Evolutionary conservation across 1,140 invertebrate genomes (phyloP).

Genomic region (Nautilus pompilius): DNA sequence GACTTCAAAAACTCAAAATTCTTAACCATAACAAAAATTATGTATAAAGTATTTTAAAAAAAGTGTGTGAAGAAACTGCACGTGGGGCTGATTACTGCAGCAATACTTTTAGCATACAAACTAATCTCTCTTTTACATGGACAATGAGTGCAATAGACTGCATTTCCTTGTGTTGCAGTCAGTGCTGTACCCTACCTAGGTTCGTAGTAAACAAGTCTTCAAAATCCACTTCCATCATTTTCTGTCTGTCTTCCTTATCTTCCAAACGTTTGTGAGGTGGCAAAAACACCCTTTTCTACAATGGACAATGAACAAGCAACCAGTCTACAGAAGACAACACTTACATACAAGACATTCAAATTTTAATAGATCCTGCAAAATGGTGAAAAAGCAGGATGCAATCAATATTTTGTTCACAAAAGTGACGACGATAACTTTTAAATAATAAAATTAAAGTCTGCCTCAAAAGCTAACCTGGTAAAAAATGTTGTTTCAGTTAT

Average conservation of each 20-base stretch:
- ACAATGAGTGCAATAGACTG: neutral
- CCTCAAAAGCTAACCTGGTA: too few species aligned
- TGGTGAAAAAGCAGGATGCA: too few species aligned
- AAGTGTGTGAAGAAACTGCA: neutral
- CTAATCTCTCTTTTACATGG: neutral
- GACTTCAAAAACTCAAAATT: too few species aligned
- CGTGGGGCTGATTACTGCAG: neutral
- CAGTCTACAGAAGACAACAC: too few species aligned
- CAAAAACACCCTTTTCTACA: constrained; percentile 50
- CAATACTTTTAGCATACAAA: neutral
- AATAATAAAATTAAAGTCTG: too few species aligned
- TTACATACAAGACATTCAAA: too few species aligned
- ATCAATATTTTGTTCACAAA: too few species aligned
- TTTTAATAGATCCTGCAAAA: too few species aligned
- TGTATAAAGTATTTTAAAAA: neutral
- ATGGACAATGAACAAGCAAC: too few species aligned
- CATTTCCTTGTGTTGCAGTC: neutral
- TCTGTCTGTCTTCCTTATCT: constrained; percentile 43
- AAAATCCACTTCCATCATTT: constrained; percentile 46
- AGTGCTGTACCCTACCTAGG: constrained; percentile 25
- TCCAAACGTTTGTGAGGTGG: constrained; percentile 45
- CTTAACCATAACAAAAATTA: neutral
- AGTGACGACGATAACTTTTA: too few species aligned
- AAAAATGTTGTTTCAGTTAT: too few species aligned
- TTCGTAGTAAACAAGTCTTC: constrained; percentile 47